Evolutionary conservation across 2,888 invertebrate genomes (phyloP).

Genomic region (Onchidella celtica): DNA sequence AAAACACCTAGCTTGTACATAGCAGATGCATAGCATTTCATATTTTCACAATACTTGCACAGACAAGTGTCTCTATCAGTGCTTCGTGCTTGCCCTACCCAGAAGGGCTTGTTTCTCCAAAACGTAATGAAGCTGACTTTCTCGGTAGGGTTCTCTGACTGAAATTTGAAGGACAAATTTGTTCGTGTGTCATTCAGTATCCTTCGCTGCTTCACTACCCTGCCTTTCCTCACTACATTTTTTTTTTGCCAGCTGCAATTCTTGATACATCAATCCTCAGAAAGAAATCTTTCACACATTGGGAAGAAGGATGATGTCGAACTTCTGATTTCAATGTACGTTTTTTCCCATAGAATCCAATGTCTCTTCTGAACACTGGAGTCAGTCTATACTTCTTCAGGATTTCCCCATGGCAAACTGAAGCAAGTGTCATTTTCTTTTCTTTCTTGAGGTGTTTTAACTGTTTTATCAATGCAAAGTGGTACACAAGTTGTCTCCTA

Average conservation of each 20-base stretch:
- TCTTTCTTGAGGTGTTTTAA: slow-evolving; percentile 1
- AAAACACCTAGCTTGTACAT: slow-evolving; percentile 36
- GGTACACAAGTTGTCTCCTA: slow-evolving; percentile 30
- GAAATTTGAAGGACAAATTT: slow-evolving; percentile 51
- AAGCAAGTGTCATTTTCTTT: neutral
- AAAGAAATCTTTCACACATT: slow-evolving; percentile 46
- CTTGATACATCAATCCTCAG: slow-evolving; percentile 50
- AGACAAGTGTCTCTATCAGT: slow-evolving; percentile 53
- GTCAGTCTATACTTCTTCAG: slow-evolving; percentile 35
- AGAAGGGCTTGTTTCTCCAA: slow-evolving; percentile 51
- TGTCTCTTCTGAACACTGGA: neutral
- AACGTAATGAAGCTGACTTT: slow-evolving; percentile 49
- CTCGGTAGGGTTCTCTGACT: slow-evolving; percentile 18
- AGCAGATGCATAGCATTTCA: slow-evolving; percentile 43
- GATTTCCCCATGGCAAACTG: neutral
- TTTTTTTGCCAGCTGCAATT: slow-evolving; percentile 46
- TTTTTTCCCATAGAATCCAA: slow-evolving; percentile 2
- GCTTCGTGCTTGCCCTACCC: slow-evolving; percentile 42
- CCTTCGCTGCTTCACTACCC: slow-evolving; percentile 50
- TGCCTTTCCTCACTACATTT: slow-evolving; percentile 42
- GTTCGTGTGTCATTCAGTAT: slow-evolving; percentile 42
- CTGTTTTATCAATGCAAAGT: slow-evolving; percentile 18
- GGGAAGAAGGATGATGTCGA: neutral
- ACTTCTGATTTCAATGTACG: neutral
- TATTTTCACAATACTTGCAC: slow-evolving; percentile 54